A percentile compares a stretch with the other conserved stretches of the same genome.
Conservation (phyloP, 2,113 vertebrate genomes). For the Psammodynastes pulverulentus region DNA sequence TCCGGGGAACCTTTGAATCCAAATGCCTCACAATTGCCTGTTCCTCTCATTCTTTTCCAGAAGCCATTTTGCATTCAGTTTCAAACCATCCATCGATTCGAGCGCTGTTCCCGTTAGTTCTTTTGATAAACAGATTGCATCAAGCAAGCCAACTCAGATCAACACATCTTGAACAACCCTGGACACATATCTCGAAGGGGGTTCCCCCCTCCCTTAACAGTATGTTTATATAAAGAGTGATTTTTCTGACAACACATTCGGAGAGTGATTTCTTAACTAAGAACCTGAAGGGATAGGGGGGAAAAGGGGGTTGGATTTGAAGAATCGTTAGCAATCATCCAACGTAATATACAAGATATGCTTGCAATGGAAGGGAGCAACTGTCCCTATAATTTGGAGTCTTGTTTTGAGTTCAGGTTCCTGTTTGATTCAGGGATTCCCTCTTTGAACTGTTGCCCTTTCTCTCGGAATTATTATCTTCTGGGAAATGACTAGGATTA, state of each 20-base stretch:
- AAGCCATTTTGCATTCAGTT: slow-evolving; percentile 57
- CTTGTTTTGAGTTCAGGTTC: background rate
- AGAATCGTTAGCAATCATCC: background rate
- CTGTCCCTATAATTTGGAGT: background rate
- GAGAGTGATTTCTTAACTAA: slow-evolving; percentile 67
- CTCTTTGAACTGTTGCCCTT: background rate
- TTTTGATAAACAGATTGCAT: slow-evolving; percentile 69
- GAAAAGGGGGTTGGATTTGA: slow-evolving; percentile 45
- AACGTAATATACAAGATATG: too few species aligned
- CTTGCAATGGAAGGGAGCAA: background rate
- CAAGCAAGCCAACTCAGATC: slow-evolving; percentile 66
- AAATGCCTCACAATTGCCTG: background rate
- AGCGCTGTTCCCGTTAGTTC: slow-evolving; percentile 54
- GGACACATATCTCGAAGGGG: slow-evolving; percentile 62
- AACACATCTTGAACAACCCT: slow-evolving; percentile 66
- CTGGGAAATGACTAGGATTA: background rate
- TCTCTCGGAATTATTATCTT: background rate
- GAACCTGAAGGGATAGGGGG: slow-evolving; percentile 56
- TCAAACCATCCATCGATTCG: slow-evolving; percentile 55
- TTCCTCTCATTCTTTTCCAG: background rate
- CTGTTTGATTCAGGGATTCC: background rate
- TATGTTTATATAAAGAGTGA: slow-evolving; percentile 62
- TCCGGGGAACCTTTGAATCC: background rate
- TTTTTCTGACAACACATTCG: slow-evolving; percentile 70
- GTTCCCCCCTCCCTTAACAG: background rate